These are phyloP conservation scores for Oceanodroma leucorhoa DNA, from an alignment of 2,797 vertebrate species.

Conservation along the genomic window DNA sequence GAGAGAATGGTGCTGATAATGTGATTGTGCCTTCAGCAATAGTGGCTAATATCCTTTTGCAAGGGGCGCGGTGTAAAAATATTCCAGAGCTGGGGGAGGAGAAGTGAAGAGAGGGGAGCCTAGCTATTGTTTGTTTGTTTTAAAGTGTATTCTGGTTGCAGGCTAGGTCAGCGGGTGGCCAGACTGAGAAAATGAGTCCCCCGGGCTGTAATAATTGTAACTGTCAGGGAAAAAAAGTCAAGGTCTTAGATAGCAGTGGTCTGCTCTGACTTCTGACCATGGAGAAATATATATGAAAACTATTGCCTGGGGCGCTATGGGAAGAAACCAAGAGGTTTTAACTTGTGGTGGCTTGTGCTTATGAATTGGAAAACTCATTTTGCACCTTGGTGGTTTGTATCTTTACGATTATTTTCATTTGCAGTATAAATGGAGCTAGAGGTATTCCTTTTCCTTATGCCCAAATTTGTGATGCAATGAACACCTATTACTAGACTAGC, in stretches of 20 bases:
- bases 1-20: conserved; percentile 61
- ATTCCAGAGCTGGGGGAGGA: conserved; percentile 27
- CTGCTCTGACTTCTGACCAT: conserved; percentile 73
- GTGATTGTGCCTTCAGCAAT: conserved; percentile 64
- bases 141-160: conserved; percentile 60
- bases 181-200: conserved; percentile 77
- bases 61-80: conserved; percentile 55
- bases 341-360: conserved; percentile 45
- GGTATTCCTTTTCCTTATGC: background rate
- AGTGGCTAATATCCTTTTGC: conserved; percentile 60
- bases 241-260: conserved; percentile 70
- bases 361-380: conserved; percentile 33
- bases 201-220: conserved; percentile 74
- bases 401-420: conserved; percentile 26
- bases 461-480: background rate
- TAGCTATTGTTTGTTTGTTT: conserved; percentile 71
- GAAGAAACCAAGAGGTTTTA: conserved; percentile 63
- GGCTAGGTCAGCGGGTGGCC: conserved; percentile 70
- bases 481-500: background rate
- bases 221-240: conserved; percentile 78
- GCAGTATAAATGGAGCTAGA: background rate
- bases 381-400: conserved; percentile 54
- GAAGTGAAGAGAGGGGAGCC: conserved; percentile 23
- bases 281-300: conserved; percentile 70
- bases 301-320: conserved; percentile 39